Conservation (phyloP, 2,888 invertebrate genomes). For the Ophioninae sp. region DNA sequence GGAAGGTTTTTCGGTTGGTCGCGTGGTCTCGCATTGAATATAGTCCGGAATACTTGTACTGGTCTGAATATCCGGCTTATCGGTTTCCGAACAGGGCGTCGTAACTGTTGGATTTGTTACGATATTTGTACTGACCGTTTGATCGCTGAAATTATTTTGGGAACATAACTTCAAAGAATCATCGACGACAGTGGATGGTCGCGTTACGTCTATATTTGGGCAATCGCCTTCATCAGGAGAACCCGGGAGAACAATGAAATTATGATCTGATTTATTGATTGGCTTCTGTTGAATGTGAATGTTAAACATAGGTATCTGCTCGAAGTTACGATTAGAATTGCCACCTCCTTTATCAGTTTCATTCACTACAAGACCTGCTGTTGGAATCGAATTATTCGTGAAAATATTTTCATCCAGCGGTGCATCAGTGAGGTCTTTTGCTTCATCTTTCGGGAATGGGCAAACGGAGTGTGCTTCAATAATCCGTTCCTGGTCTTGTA, state of each 20-base stretch:
- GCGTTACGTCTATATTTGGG: constrained; percentile 22
- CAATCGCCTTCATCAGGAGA: constrained; percentile 16
- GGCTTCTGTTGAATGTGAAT: constrained; percentile 53
- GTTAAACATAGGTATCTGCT: constrained; percentile 52
- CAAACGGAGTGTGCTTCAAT: neutral
- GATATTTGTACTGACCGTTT: neutral
- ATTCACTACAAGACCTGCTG: constrained; percentile 30
- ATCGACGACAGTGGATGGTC: neutral
- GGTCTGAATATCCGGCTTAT: neutral
- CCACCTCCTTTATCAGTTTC: neutral
- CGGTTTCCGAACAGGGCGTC: constrained; percentile 10
- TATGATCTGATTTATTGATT: neutral
- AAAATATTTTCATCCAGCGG: constrained; percentile 2
- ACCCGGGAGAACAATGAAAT: constrained; percentile 5
- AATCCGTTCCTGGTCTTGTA: constrained; percentile 6
- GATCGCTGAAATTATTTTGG: neutral
- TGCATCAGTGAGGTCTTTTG: neutral
- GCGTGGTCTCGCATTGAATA: neutral
- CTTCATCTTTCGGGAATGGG: neutral
- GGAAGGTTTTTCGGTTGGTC: neutral
- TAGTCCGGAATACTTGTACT: constrained; percentile 15
- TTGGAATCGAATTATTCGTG: constrained; percentile 41
- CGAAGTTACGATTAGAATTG: constrained; percentile 9
- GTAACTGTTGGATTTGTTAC: neutral
- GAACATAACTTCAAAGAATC: constrained; percentile 7